Evolutionary conservation across 2,113 vertebrate species (phyloP), one percentile per base, ranked within the genome.

Genomic region (Amphilophus citrinellus): DNA sequence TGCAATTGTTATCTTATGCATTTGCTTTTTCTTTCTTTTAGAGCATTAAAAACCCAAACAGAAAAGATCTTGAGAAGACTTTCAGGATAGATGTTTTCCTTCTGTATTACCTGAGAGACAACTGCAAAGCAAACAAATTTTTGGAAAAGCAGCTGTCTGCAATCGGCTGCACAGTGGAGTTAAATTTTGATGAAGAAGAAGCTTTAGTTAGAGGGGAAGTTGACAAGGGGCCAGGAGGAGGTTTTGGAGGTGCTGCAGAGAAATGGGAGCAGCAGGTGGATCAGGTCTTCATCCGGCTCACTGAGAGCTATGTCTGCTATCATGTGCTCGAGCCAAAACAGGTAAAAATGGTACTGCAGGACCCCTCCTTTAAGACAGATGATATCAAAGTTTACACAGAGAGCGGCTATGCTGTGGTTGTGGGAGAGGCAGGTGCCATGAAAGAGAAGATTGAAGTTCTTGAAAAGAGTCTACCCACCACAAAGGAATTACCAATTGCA

Each of bases 241-340:
- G 32, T 15, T 71, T 30, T 63, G 20, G n/a, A 3, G 50, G 62
- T 11, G 20, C 11, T 6, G 73, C 66, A n/a, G 77, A 92, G 9
- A 79, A 82, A 32, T 95, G 92, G 94, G 85, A 92, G 37, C 9
- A n/a, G 5, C 83, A 88, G 22, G 83, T 94, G 7, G 89, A 93
- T 13, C 30, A 6, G 2, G 35, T 91, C 63, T 79, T 94, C 18
- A 18, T 44, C 4, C 0, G 1, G 4, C 0, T 94, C 2, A 66
- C 35, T 3, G 44, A 89, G 14, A 59, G 0, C 11, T 94, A 92
- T 82, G 2, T 5, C 0, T 79, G 83, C 79, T 27, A 91, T 80
- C 84, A 93, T 17, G 88, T 89, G 15, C 1, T 90, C 7, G 90
- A 94, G 0, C 73, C 79, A 6, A 65, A 80, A 50, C 65, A 57